A percentile compares a stretch with the other conserved stretches of the same genome.
These are phyloP conservation scores for Antheraea mylitta DNA, from an alignment of 1,140 invertebrate genomes.

Conservation along the genomic window DNA sequence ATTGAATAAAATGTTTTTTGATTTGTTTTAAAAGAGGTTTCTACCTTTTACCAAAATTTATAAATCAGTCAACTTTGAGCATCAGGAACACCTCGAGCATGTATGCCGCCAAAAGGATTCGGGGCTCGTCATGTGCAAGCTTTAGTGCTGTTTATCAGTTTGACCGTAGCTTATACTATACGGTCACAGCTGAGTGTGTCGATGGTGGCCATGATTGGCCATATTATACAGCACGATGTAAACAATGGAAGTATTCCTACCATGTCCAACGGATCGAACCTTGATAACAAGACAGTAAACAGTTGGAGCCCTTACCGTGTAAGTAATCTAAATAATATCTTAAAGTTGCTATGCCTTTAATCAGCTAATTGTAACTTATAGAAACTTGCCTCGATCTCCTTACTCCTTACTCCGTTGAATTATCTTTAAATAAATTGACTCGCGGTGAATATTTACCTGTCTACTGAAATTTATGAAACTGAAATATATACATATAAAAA, in stretches of 20 bases:
- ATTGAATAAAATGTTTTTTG: no score
- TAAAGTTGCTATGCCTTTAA: no score
- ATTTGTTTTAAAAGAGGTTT: no score
- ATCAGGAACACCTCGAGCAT: conserved; percentile 15
- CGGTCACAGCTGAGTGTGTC: conserved; percentile 84
- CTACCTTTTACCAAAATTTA: background rate
- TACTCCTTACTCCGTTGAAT: no score
- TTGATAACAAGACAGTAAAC: background rate
- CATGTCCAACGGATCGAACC: background rate
- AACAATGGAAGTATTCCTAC: background rate
- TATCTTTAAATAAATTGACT: no score
- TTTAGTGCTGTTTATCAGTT: conserved; percentile 80
- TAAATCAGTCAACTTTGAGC: background rate
- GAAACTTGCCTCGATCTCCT: no score
- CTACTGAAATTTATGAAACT: no score
- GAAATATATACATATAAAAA: no score
- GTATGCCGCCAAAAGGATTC: conserved; percentile 43
- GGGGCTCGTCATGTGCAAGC: conserved; percentile 83
- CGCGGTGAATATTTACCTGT: no score
- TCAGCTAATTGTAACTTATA: no score
- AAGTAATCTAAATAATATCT: background rate
- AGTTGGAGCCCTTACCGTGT: conserved; percentile 37
- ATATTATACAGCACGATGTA: background rate
- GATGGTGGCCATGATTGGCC: conserved; percentile 82
- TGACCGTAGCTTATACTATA: conserved; percentile 81